These are phyloP conservation scores for Cuniculus paca DNA, from an alignment of 2,797 vertebrate species.

Conservation along the genomic window DNA sequence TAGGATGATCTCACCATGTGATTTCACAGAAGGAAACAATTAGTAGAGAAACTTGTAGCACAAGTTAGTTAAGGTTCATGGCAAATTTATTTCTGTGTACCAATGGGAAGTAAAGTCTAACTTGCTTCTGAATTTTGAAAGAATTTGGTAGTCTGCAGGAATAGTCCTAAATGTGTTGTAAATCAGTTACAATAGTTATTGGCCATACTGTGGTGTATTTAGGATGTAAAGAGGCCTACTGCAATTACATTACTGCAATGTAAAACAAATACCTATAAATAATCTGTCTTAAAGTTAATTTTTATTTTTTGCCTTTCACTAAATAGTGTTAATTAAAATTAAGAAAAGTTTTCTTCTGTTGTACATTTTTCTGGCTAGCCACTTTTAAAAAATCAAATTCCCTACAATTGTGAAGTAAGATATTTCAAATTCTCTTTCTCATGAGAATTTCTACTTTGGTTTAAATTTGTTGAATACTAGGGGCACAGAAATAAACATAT, in stretches of 20 bases:
- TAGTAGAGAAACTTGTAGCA: not conserved
- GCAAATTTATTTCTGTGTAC: slow-evolving; percentile 52
- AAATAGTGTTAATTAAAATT: slow-evolving; percentile 53
- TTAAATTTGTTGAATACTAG: slow-evolving; percentile 26
- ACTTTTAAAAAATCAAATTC: slow-evolving; percentile 52
- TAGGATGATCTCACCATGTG: not conserved
- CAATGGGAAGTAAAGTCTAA: slow-evolving; percentile 75
- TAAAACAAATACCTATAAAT: not conserved
- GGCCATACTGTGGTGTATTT: not conserved
- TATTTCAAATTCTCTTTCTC: slow-evolving; percentile 41
- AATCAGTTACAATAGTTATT: slow-evolving; percentile 55
- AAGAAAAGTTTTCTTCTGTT: slow-evolving; percentile 42
- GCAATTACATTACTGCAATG: not conserved
- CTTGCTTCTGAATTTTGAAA: slow-evolving; percentile 59
- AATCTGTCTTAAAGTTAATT: slow-evolving; percentile 49
- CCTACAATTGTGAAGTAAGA: slow-evolving; percentile 65
- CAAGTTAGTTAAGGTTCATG: not conserved
- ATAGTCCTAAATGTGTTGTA: slow-evolving; percentile 37
- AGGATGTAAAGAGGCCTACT: not conserved
- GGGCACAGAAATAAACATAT: not conserved
- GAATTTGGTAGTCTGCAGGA: slow-evolving; percentile 70
- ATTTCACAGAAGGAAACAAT: not conserved
- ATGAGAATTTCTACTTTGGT: slow-evolving; percentile 22
- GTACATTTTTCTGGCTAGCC: not conserved
- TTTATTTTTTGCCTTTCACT: slow-evolving; percentile 64